A percentile compares a stretch with the other conserved stretches of the same genome.
Conservation (phyloP, 2,113 vertebrate genomes). For the Phaethon lepturus region DNA sequence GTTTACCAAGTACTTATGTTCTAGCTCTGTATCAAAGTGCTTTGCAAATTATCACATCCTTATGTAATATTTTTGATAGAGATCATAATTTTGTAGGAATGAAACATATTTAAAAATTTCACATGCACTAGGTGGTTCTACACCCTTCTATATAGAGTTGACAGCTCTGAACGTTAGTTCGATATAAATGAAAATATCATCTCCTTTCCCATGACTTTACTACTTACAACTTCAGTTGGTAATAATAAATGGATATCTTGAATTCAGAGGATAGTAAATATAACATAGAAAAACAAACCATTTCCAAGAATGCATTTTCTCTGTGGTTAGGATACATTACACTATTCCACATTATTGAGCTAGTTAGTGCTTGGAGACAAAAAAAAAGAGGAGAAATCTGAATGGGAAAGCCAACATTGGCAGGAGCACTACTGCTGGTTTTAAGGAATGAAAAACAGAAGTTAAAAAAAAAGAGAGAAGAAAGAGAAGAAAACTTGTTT, state of each 20-base stretch:
- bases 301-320: slow-evolving; percentile 64
- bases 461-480: neutral
- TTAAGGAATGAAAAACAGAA: slow-evolving; percentile 44
- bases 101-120: neutral
- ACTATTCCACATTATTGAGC: neutral
- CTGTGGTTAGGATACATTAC: neutral
- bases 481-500: slow-evolving; percentile 41
- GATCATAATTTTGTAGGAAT: neutral
- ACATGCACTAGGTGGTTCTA: neutral
- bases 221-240: slow-evolving; percentile 7
- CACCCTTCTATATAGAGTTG: neutral
- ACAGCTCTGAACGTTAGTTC: neutral
- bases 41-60: neutral
- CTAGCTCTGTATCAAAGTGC: neutral
- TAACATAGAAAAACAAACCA: slow-evolving; percentile 46
- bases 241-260: slow-evolving; percentile 33
- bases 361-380: slow-evolving; percentile 14
- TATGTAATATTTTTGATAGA: neutral
- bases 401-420: slow-evolving; percentile 24
- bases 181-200: neutral
- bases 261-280: slow-evolving; percentile 52
- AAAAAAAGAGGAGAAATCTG: slow-evolving; percentile 13
- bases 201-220: slow-evolving; percentile 4
- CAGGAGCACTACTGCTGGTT: slow-evolving; percentile 2
- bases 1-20: neutral